Evolutionary conservation across 1,140 invertebrate species (phyloP), one percentile per base, ranked within the genome.

Genomic region (Mesaphorura yosii): DNA sequence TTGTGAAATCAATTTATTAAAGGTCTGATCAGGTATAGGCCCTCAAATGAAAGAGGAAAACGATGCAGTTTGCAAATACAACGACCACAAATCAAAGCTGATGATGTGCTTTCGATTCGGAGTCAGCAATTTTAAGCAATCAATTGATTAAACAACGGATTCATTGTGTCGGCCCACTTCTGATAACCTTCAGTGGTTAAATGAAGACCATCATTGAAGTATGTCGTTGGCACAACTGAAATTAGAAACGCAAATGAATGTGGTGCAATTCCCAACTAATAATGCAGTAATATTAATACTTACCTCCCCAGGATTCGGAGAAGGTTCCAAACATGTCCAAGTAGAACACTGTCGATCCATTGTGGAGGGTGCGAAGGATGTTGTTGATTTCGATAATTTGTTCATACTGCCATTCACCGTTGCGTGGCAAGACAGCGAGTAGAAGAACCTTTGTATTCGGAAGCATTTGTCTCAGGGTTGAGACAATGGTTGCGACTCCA

Each of bases 271-370:
- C n/a, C n/a, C n/a, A n/a, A n/a, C n/a, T n/a, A n/a, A n/a, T n/a
- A n/a, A n/a, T n/a, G n/a, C n/a, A n/a, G n/a, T n/a, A n/a, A n/a
- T n/a, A n/a, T n/a, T n/a, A n/a, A n/a, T n/a, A n/a, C n/a, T n/a
- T n/a, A n/a, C n/a, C 15, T 17, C 17, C 50, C n/a, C 42, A 51
- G 20, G 23, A 45, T 7, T 27, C 37, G 37, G 26, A 26, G 34
- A 58, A 58, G 2, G 28, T 22, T 10, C 53, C 23, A n/a, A 41
- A 58, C 50, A 58, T 53, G 46, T 53, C 29, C 14, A 53, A 22
- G n/a, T 40, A 58, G 7, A 19, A 27, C 28, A 58, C 31, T 12
- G 20, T 50, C 6, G 41, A n/a, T 26, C 39, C 34, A 19, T 58
- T 29, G 12, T 47, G 25, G 20, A 53, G 45, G 7, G 34, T 58